Evolutionary conservation across 2,113 vertebrate species (phyloP), one percentile per base, ranked within the genome.

Genomic region (Pterocles orientalis): DNA sequence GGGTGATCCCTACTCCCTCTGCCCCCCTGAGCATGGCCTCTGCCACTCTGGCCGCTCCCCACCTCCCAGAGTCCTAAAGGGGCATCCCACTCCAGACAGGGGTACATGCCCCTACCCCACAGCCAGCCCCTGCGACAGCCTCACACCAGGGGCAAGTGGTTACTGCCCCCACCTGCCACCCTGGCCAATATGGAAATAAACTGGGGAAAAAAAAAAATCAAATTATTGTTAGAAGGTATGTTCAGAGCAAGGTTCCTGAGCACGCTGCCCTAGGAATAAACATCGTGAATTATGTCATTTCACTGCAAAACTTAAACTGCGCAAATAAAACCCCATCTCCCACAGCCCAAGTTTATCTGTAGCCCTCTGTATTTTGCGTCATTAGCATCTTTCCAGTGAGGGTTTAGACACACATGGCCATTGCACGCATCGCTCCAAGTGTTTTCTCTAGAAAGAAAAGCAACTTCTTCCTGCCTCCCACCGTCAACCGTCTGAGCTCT

Each of bases 351-450:
- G 26, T 78, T 84, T 84, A 43, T 91, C 91, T 87, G 93, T 84
- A 86, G 86, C 73, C 73, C 43, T 92, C 81, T 96, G 69, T 86
- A 21, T 64, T 82, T 36, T 24, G 28, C 15, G 13, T 54, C 80
- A 84, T 91, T 68, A 84, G n/a, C 89, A 82, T 92, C 69, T 87
- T 92, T 90, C 72, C 58, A 71, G 64, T 62, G 41, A 73, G 31
- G 2, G 7, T 45, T 93, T 18, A 39, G 76, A 82, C 77, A 58
- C 5, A 56, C 3, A 18, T 2, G 21, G 65, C 28, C 56, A 57
- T 5, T 0, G 0, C 11, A 0, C 28, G 62, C 83, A 39, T 14
- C 2, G 3, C 34, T 58, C 65, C 69, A 68, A 82, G 65, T 34
- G 77, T 51, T 94, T 86, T 51, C 47, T 78, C 69, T 51, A 43